Conservation (phyloP, 2,888 invertebrate genomes). For the Nesidiocoris tenuis region DNA sequence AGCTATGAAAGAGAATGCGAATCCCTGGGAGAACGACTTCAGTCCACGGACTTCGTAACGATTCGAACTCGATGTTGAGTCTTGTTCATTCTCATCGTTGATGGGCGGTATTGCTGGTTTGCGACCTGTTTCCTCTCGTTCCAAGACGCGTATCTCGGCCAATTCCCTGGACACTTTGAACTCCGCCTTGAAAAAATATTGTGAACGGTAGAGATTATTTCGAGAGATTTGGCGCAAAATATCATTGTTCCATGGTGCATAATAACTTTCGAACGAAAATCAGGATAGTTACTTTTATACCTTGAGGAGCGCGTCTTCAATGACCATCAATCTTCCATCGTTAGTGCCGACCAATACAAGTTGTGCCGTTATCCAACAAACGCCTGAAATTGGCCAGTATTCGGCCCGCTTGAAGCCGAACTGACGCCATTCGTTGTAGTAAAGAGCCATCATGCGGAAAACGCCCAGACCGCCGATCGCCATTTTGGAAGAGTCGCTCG, state of each 20-base stretch:
- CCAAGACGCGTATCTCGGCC: conserved; percentile 17
- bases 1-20: conserved; percentile 11
- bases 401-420: conserved; percentile 84
- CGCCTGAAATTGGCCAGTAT: conserved; percentile 68
- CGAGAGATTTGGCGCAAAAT: too few relatives aligned
- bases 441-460: conserved; percentile 68
- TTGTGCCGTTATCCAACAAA: conserved; percentile 81
- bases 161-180: conserved; percentile 3
- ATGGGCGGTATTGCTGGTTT: not conserved
- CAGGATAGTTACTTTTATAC: conserved; percentile 51
- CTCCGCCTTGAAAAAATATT: conserved; percentile 7
- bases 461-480: conserved; percentile 67
- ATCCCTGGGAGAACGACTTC: conserved; percentile 20
- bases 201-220: too few relatives aligned
- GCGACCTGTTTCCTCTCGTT: conserved; percentile 8
- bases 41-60: conserved; percentile 4
- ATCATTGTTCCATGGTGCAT: too few relatives aligned
- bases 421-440: conserved; percentile 74
- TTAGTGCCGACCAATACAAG: conserved; percentile 73
- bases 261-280: too few relatives aligned
- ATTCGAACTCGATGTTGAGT: not conserved
- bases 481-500: conserved; percentile 71
- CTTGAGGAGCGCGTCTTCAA: conserved; percentile 83
- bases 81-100: not conserved
- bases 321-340: conserved; percentile 71